Evolutionary conservation across 2,888 invertebrate genomes (phyloP), one percentile per base, ranked within the genome.

Genomic region (Rapana venosa): DNA sequence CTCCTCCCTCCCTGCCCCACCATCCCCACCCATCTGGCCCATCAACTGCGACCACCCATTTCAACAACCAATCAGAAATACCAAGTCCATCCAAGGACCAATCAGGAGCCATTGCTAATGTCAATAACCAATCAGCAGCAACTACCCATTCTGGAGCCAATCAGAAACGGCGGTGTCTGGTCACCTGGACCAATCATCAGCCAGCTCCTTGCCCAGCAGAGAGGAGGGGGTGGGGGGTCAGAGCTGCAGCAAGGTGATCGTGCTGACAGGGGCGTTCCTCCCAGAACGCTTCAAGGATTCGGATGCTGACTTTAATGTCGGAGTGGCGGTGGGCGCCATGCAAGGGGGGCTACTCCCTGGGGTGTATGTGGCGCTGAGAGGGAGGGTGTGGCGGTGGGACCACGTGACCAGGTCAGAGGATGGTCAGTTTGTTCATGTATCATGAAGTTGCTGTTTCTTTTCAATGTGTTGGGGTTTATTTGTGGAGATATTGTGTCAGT

Each of bases 281-380:
- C 94, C 94, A 5, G 94, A 94, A 89, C 92, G 91, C 15, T 92
- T 94, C 90, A 93, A 93, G 86, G 92, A 93, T 87, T 90, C 94
- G 0, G 94, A 94, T 88, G 94, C 94, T 5, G 94, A 94, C 36
- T 94, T 94, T 87, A 94, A 94, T 77, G 88, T 94, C 1, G 94
- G 94, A 8, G 91, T 93, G 47, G 94, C 93, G 8, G 20, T 94
- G 20, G 94, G 94, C 5, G 92, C 92, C 8, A 89, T 94, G 85
- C 93, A 92, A 79, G 66, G 81, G 20, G 26, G 91, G 26, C 30
- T 77, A 2, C 32, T 15, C 26, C 85, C 90, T n/a, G 94, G 94
- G 26, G 93, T 94, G 26, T 94, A 90, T 87, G 92, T 94, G 32
- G 92, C 93, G 4, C 93, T 94, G 91, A 92, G 92, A 83, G 94